Evolutionary conservation across 2,797 vertebrate genomes (phyloP), one percentile per base, ranked within the genome.

Genomic region (Hoplostethus mediterraneus): DNA sequence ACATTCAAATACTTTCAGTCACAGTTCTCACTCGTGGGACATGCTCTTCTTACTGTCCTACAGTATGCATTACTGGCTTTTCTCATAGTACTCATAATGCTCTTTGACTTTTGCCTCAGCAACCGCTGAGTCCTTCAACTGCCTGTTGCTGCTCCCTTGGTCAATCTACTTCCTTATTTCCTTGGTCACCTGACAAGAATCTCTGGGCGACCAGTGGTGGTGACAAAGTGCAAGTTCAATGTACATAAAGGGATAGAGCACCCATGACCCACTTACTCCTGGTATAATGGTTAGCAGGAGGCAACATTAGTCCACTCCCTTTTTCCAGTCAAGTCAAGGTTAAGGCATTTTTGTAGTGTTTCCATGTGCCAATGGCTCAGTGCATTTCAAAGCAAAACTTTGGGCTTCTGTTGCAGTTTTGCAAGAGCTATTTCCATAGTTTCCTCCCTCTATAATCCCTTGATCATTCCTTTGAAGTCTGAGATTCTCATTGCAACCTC

Each of bases 141-240:
- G 70, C 60, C 42, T 33, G 44, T 31, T 13, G 36, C 73, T 45
- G 31, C 71, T 75, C 63, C 57, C 45, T 67, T 21, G 21, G 30
- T 55, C 69, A 25, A 38, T 54, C 57, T 21, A 57, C 71, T 82
- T 81, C 75, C 73, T 76, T 63, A 63, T 63, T 51, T 77, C 45
- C 73, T 66, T 3, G 11, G 76, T 88, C 90, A 89, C 81, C 86
- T 89, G 89, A 89, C 81, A 31, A 1, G 64, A 72, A 67, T 67
- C 52, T 72, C 57, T 67, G 72, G 66, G 71, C 14, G 9, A 47
- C 67, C 56, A 10, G 63, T 44, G 3, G 36, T 1, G 10, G 86
- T 67, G 70, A 81, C 84, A 87, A 89, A 89, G 83, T 87, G 56
- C 85, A 84, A 82, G 83, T 84, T 82, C 73, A 92, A 91, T 79